phyloP scores from a whole-genome alignment of 2,797 vertebrate species.

The Epinephelus awoara region DNA sequence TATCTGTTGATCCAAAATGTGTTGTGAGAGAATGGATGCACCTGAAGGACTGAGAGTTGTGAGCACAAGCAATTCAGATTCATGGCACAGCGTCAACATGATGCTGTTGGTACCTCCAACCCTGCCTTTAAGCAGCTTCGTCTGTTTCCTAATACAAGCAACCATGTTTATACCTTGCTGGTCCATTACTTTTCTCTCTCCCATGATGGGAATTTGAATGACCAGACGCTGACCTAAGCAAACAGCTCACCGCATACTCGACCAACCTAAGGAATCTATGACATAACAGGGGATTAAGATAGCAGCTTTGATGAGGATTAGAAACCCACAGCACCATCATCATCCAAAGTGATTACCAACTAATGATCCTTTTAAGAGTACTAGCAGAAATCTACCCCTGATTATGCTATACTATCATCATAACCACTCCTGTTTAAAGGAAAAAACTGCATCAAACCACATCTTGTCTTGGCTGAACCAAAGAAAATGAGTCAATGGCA shows the following conservation, averaged over 20 bases:
- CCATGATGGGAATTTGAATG: constrained; percentile 1
- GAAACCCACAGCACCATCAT: constrained; percentile 4
- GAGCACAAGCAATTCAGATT: constrained; percentile 20
- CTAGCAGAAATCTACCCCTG: background rate
- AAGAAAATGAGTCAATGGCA: constrained; percentile 56
- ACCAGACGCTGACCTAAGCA: constrained; percentile 22
- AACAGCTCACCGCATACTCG: background rate
- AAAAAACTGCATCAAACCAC: constrained; percentile 24
- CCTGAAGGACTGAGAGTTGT: background rate
- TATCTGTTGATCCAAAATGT: constrained; percentile 15
- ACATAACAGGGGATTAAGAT: constrained; percentile 28
- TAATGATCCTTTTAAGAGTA: background rate
- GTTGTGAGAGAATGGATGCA: background rate
- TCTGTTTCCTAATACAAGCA: background rate
- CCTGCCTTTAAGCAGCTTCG: background rate
- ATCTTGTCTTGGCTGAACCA: constrained; percentile 27
- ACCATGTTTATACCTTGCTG: background rate
- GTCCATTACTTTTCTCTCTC: background rate
- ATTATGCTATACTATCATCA: background rate
- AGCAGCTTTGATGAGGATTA: constrained; percentile 29
- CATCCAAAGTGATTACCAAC: constrained; percentile 1
- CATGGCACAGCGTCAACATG: background rate
- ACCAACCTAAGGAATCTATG: constrained; percentile 8
- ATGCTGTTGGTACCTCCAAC: background rate
- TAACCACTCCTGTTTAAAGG: background rate